Percentiles rank a stretch among this genome's conserved stretches.
Conservation (phyloP, 2,797 vertebrate species). For the Sphaeramia orbicularis region DNA sequence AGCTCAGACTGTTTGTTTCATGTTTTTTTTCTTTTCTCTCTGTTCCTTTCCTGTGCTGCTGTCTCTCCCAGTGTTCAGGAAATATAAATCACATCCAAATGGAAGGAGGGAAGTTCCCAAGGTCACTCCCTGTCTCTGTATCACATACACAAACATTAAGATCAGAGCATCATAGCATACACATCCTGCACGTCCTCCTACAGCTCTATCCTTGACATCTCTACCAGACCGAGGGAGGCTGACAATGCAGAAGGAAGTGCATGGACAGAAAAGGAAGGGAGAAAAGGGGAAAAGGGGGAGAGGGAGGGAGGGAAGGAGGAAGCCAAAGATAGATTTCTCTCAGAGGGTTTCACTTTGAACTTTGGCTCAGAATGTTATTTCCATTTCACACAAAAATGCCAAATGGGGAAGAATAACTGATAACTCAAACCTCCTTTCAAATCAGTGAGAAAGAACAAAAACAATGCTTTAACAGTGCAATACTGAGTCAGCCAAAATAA, state of each 20-base stretch:
- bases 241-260: conserved; percentile 9
- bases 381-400: conserved; percentile 41
- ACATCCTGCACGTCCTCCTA: conserved; percentile 62
- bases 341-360: conserved; percentile 42
- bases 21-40: background rate
- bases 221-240: conserved; percentile 16
- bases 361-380: conserved; percentile 46
- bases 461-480: background rate
- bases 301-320: conserved; percentile 31
- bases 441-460: background rate
- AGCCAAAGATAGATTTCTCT: conserved; percentile 63
- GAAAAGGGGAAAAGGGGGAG: conserved; percentile 22
- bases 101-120: conserved; percentile 58
- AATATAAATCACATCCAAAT: conserved; percentile 45
- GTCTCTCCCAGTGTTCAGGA: conserved; percentile 27
- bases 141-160: conserved; percentile 1
- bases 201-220: conserved; percentile 26
- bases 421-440: background rate
- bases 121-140: conserved; percentile 12
- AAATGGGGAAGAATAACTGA: conserved; percentile 9
- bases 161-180: conserved; percentile 14
- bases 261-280: conserved; percentile 1
- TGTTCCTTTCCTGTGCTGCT: conserved; percentile 37
- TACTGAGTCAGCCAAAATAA: no score
- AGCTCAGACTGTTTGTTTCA: no score